Evolutionary conservation across 2,113 vertebrate species (phyloP).

Genomic region (western clawed frog (Xenopus tropicalis)): DNA sequence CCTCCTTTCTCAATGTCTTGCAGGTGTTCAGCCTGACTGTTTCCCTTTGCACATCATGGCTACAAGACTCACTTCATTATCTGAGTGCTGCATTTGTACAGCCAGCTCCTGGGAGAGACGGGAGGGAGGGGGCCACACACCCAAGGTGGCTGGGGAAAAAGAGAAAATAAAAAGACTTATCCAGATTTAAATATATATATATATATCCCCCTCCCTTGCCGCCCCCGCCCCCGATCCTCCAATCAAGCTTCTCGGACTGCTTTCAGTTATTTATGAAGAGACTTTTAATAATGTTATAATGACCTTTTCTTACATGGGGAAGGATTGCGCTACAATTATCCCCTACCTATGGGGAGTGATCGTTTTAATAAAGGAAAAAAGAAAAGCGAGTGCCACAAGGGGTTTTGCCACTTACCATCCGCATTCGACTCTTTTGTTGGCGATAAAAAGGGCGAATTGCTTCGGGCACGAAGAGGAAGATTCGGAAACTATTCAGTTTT

Average conservation of each 20-base stretch:
- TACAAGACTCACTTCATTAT: slow-evolving; percentile 63
- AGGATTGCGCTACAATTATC: slow-evolving; percentile 87
- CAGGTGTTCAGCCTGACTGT: slow-evolving; percentile 85
- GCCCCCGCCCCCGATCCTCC: slow-evolving; percentile 70
- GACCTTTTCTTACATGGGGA: slow-evolving; percentile 91
- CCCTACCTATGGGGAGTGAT: slow-evolving; percentile 75
- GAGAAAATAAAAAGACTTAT: slow-evolving; percentile 51
- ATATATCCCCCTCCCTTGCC: slow-evolving; percentile 55
- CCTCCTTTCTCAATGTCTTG: slow-evolving; percentile 89
- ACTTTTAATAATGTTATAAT: slow-evolving; percentile 72
- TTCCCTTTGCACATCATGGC: slow-evolving; percentile 62
- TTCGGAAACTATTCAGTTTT: no score
- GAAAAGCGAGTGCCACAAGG: slow-evolving; percentile 61
- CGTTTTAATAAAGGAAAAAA: neutral
- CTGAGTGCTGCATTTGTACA: slow-evolving; percentile 68
- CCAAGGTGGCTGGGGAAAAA: slow-evolving; percentile 5
- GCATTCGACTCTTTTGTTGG: neutral
- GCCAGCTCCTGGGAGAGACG: slow-evolving; percentile 43
- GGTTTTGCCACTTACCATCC: slow-evolving; percentile 68
- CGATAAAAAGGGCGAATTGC: neutral
- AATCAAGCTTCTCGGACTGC: slow-evolving; percentile 71
- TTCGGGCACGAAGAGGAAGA: neutral
- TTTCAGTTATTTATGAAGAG: slow-evolving; percentile 95
- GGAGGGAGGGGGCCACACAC: slow-evolving; percentile 63
- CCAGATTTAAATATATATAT: slow-evolving; percentile 14